Evolutionary conservation across 2,113 vertebrate genomes (phyloP).

Genomic region (Gymnobelideus leadbeateri): DNA sequence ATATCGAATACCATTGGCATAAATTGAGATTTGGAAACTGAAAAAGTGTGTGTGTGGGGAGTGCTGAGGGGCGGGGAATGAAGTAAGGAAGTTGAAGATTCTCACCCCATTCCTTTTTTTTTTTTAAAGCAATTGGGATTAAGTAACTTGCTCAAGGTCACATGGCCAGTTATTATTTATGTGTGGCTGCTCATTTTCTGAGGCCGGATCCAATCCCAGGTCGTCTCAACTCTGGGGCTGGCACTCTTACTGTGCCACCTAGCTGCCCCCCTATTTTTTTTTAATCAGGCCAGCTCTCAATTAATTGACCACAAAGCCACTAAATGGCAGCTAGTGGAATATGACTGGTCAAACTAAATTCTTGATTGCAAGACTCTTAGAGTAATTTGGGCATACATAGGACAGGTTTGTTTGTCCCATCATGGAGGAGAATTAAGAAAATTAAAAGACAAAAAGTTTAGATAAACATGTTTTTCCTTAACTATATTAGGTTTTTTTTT

Average conservation of each 20-base stretch:
- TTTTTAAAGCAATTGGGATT: no score
- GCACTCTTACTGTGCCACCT: no score
- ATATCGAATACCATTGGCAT: background rate
- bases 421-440: conserved; percentile 40
- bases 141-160: no score
- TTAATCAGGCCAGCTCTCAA: background rate
- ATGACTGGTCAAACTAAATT: background rate
- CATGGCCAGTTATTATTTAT: no score
- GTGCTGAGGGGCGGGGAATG: background rate
- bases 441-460: conserved; percentile 64
- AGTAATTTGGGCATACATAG: background rate
- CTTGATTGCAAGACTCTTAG: background rate
- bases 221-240: no score
- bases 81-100: background rate
- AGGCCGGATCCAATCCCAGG: no score
- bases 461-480: background rate
- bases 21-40: background rate
- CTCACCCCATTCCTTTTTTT: background rate
- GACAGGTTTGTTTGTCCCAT: background rate
- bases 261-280: no score
- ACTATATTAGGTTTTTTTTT: conserved; percentile 19
- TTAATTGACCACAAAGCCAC: background rate
- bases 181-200: no score
- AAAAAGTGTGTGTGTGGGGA: background rate
- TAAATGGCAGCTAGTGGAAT: background rate